These are phyloP conservation scores for Melanotaenia boesemani DNA, from an alignment of 2,797 vertebrate species.

Conservation along the genomic window DNA sequence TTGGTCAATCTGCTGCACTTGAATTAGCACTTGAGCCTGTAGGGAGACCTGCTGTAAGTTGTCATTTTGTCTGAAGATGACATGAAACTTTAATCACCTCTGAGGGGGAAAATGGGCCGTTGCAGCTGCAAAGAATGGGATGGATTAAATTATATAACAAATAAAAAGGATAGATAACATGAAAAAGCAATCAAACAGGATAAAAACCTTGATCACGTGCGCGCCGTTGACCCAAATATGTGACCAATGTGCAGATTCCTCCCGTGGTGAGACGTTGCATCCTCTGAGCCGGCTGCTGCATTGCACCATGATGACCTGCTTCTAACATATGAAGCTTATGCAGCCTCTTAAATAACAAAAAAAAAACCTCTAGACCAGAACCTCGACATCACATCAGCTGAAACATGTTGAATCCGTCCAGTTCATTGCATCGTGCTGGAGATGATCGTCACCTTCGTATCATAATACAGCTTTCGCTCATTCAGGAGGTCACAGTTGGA, in stretches of 20 bases:
- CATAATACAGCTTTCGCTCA: constrained; percentile 53
- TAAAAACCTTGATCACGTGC: background rate
- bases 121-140: constrained; percentile 17
- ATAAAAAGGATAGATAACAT: constrained; percentile 14
- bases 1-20: constrained; percentile 11
- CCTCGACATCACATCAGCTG: background rate
- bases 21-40: constrained; percentile 27
- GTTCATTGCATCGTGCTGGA: constrained; percentile 7
- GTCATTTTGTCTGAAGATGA: constrained; percentile 38
- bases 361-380: constrained; percentile 7
- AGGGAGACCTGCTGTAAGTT: constrained; percentile 12
- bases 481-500: constrained; percentile 59
- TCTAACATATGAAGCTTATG: background rate
- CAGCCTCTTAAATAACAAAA: too few relatives aligned
- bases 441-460: constrained; percentile 19
- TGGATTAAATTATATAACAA: constrained; percentile 13
- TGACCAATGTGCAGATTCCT: background rate
- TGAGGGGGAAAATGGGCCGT: background rate
- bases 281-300: constrained; percentile 29
- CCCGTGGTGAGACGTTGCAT: background rate
- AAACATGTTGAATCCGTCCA: constrained; percentile 21
- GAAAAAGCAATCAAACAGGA: constrained; percentile 4
- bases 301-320: constrained; percentile 26
- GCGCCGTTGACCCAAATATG: background rate
- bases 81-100: constrained; percentile 34